Percentiles rank a stretch among this genome's conserved stretches.
Evolutionary conservation across 2,797 vertebrate species (phyloP).

Genomic region (Florisuga fusca): DNA sequence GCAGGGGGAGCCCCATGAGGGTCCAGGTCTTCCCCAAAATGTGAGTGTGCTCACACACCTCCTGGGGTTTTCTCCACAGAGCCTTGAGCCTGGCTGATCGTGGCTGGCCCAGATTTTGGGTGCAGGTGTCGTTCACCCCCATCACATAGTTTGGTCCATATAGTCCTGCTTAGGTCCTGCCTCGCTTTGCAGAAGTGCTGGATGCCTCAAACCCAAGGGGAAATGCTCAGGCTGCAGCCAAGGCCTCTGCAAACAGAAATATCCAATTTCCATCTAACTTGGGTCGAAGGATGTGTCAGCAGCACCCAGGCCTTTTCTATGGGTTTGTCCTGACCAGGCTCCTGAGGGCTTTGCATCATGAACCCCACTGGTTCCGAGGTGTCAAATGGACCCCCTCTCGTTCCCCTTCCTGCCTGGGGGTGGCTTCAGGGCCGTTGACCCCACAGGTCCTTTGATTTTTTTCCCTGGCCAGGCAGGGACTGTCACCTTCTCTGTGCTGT

Average conservation of each 20-base stretch:
- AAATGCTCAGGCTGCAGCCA: not conserved
- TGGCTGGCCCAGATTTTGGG: not conserved
- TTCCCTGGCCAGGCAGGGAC: not conserved
- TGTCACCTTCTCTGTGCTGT: fast-evolving
- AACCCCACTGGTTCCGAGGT: fast-evolving
- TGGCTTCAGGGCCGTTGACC: not conserved
- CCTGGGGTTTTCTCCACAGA: not conserved
- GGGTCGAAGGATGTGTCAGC: not conserved
- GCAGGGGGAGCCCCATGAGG: fast-evolving
- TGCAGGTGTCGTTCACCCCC: not conserved
- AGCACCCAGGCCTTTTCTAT: fast-evolving
- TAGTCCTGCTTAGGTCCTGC: not conserved
- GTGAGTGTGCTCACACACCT: fast-evolving
- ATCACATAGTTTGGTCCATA: not conserved
- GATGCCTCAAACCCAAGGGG: not conserved
- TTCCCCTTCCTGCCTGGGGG: not conserved
- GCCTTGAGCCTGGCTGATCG: not conserved
- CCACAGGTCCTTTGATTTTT: not conserved
- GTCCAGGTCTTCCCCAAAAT: fast-evolving
- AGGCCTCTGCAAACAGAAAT: fast-evolving
- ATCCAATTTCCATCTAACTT: fast-evolving
- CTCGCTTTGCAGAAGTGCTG: not conserved
- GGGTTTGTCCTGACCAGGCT: not conserved
- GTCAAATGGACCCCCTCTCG: not conserved
- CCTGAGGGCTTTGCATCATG: not conserved